Base-by-base conservation (phyloP, 2,797 vertebrate species). In the Tangara arthus region DNA sequence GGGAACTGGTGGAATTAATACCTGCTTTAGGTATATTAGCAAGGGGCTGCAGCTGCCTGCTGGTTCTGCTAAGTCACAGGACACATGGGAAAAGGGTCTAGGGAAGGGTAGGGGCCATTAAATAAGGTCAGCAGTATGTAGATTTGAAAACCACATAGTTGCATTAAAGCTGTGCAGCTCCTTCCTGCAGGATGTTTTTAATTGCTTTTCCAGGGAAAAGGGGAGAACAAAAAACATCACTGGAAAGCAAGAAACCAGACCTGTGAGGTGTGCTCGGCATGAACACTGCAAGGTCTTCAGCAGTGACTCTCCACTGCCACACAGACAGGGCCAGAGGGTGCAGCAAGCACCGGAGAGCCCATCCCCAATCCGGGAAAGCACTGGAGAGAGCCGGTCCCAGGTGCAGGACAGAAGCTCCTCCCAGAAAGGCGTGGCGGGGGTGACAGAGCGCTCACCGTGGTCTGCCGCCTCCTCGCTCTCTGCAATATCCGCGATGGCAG, bases 401-500 rank as follows among this genome's bases (percentile, higher is more conserved):
- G 57, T 1, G 0, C 1, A 4, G 57, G 41, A 39, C 39, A 39
- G 37, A 8, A 34, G 39, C 26, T 55, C 18, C 57, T 59, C 20
- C 11, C 49, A 44, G 56, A 16, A 35, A n/a, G 42, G 71, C 3
- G 0, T 1, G 1, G 39, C 3, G 6, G 63, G 24, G n/a, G 6
- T 24, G 49, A 53, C 9, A 44, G 81, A 42, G 32, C 16, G 77
- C 97, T 96, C 81, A 98, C 98, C 98, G 15, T 98, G 97, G n/a
- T 87, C 65, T 27, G 98, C 96, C 86, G 97, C 47, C 80, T 97
- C 86, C 56, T 97, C 53, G 0, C 89, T 82, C 84, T 73, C 35
- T 9, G 96, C 75, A 2, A 97, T 94, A 5, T 34, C 92, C 24
- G 95, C 37, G 5, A 98, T 97, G 79, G 96, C 96, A 52, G 93